Base-by-base conservation (phyloP, 2,888 invertebrate genomes). In the Linnaemya vulpina region DNA sequence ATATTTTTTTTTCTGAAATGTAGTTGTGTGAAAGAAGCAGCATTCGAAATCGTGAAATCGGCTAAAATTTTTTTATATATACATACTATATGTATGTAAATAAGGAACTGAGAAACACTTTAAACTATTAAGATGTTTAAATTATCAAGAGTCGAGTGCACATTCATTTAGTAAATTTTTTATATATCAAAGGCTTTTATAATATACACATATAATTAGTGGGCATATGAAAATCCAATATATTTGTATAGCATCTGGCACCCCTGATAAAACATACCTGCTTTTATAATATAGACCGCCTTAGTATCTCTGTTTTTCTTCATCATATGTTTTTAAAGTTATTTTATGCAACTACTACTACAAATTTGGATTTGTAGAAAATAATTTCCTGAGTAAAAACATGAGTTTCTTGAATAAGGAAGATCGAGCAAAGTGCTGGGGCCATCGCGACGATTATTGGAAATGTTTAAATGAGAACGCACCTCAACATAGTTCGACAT, bases 371-470 rank as follows among this genome's bases (percentile, higher is more conserved):
- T 55, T 55, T n/a, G 17, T n/a, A 68, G 38, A 3, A 68, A 49
- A 55, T 17, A 15, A 17, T 17, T 10, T 60, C 38, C 58, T 46
- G 10, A 73, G 60, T 30, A 63, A 46, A 74, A 67, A 71, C 2
- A 97, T 97, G 97, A 96, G 96, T 90, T 97, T 96, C 93, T 96
- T 96, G 83, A 94, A 94, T 89, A 97, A 95, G 94, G 94, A 95
- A 88, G 95, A 96, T 90, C 95, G 97, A 88, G 94, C 95, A 90
- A 93, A 94, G 89, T 98, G 98, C 93, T 98, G 98, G 98, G 93
- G 94, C 87, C 94, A 96, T 86, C 94, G 97, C 89, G 98, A 98
- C 93, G 94, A 94, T 75, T 98, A 96, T 92, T 98, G 98, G 98
- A 95, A 96, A 89, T 98, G 98, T 92, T 93, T 98, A 88, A 96